A percentile compares a stretch with the other conserved stretches of the same genome.
Conservation (phyloP, 2,797 vertebrate species). For the Parotocinclus haroldoi region DNA sequence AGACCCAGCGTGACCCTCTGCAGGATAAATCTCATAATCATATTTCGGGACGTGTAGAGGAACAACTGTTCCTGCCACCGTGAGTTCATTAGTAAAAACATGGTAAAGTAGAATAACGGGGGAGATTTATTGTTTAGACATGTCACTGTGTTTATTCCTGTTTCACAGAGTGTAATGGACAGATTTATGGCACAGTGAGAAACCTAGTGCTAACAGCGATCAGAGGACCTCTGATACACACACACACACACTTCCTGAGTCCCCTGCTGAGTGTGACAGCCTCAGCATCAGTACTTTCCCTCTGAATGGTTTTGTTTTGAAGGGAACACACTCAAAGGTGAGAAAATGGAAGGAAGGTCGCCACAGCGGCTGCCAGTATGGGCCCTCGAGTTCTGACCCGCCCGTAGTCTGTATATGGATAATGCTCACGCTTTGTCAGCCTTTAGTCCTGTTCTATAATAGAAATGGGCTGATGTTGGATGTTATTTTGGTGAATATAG, state of each 20-base stretch:
- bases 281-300: background rate
- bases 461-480: too few relatives aligned
- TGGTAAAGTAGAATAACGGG: too few relatives aligned
- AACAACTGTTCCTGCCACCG: too few relatives aligned
- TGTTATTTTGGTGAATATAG: too few relatives aligned
- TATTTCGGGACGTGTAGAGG: too few relatives aligned
- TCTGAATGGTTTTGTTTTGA: background rate
- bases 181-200: background rate
- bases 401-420: too few relatives aligned
- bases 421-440: too few relatives aligned
- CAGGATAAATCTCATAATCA: too few relatives aligned
- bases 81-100: too few relatives aligned
- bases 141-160: background rate
- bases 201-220: conserved; percentile 4
- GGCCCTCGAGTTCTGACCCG: background rate
- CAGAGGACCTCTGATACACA: conserved; percentile 39
- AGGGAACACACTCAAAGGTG: background rate
- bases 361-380: background rate
- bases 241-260: conserved; percentile 8
- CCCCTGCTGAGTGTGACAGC: background rate
- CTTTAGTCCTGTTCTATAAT: too few relatives aligned
- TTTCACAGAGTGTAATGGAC: conserved; percentile 11
- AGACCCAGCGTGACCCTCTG: too few relatives aligned
- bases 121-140: background rate
- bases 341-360: background rate